Percentiles rank a stretch among this genome's conserved stretches.
phyloP scores from a whole-genome alignment of 2,113 vertebrate species.

The Festucalex cinctus region DNA sequence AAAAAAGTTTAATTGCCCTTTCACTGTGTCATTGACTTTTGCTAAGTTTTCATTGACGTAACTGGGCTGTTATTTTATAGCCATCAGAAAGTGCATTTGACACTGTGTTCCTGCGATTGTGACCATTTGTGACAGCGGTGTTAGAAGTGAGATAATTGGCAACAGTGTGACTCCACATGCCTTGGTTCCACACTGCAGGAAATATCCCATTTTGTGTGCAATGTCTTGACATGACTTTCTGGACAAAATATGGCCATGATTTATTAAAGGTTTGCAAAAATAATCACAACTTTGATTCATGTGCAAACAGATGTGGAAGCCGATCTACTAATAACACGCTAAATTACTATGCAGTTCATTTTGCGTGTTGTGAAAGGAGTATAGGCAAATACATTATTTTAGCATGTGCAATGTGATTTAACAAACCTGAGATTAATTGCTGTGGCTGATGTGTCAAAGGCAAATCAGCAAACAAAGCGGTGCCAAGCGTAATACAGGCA shows the following conservation, averaged over 20 bases:
- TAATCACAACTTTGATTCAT: not conserved
- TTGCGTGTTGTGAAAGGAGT: no score
- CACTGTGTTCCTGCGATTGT: conserved; percentile 11
- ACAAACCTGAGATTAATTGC: no score
- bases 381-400: no score
- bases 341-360: no score
- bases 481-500: no score
- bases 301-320: not conserved
- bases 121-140: conserved; percentile 23
- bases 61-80: conserved; percentile 30
- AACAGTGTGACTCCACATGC: conserved; percentile 35
- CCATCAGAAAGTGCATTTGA: conserved; percentile 21
- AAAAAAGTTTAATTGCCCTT: conserved; percentile 19
- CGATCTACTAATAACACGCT: not conserved
- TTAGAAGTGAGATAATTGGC: conserved; percentile 56
- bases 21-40: conserved; percentile 8
- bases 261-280: not conserved
- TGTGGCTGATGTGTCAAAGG: no score
- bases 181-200: conserved; percentile 23
- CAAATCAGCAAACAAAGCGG: no score
- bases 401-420: no score
- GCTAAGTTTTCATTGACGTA: conserved; percentile 37
- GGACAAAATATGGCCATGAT: conserved; percentile 3
- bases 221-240: conserved; percentile 25
- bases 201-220: conserved; percentile 38